Evolutionary conservation across 2,888 invertebrate genomes (phyloP), one percentile per base, ranked within the genome.

Genomic region (Zhengitettix transpicula): DNA sequence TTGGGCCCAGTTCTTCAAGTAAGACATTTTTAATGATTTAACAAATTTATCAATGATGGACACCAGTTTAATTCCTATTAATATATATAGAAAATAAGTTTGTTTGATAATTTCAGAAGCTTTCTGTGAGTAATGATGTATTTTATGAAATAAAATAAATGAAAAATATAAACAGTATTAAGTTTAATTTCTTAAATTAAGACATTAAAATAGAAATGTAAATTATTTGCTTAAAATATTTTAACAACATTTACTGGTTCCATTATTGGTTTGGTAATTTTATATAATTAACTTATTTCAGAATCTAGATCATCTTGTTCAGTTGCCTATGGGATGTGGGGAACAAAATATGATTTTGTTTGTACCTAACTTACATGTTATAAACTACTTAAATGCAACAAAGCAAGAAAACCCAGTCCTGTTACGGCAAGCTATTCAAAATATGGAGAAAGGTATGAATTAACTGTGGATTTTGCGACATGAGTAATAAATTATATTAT

Each of bases 311-410:
- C 76, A 79, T 9, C 71, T 89, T 11, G 76, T 88, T 1, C 70
- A 74, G 12, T 72, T 87, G 57, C 89, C 89, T 0, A 81, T 82
- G 55, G 89, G 89, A 1, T 89, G 89, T 69, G 89, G 89, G 0
- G 89, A 89, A 68, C 89, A 89, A 75, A 87, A 86, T 70, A 85
- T 89, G 85, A 81, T 87, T 9, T 78, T 82, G 0, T 79, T 89
- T 61, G 84, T 85, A 0, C 85, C 87, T 1, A 89, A 87, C 70
- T 75, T 89, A 52, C 80, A 83, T 61, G 82, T 86, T 0, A 71
- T 87, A 52, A 72, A 77, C 54, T 85, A 84, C 65, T 72, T 87
- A 56, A 80, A 72, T 67, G 77, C 70, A 55, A 71, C 81, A 64
- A 67, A 77, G 58, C 71, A 78, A 68, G 66, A 81, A 68, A 74